phyloP scores from a whole-genome alignment of 2,888 invertebrate species.

The Andrena praecox region DNA sequence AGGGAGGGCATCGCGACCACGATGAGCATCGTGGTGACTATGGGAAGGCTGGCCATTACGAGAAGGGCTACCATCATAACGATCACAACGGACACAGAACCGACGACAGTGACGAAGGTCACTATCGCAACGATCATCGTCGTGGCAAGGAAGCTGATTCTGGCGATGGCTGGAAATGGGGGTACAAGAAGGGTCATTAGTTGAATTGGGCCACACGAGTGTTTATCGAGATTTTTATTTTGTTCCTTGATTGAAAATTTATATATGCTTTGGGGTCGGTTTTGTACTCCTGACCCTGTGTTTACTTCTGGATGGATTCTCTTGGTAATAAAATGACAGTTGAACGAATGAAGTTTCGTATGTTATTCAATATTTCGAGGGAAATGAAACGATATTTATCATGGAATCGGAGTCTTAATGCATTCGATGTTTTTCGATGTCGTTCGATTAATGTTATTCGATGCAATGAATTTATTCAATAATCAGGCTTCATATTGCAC shows the following conservation, averaged over 20 bases:
- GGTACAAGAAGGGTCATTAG: constrained; percentile 86
- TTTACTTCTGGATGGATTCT: not conserved
- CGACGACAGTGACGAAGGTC: constrained; percentile 92
- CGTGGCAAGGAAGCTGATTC: constrained; percentile 93
- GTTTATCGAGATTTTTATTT: constrained; percentile 35
- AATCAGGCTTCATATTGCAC: not conserved
- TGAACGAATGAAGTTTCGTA: not conserved
- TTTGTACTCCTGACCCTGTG: not conserved
- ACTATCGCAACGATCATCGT: constrained; percentile 90
- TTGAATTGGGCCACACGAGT: not conserved
- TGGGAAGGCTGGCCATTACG: constrained; percentile 92
- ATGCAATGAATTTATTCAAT: not conserved
- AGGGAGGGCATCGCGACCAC: constrained; percentile 90
- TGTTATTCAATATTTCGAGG: not conserved
- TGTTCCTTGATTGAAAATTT: not conserved
- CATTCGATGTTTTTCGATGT: not conserved
- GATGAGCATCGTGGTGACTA: constrained; percentile 91
- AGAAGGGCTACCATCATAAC: constrained; percentile 93
- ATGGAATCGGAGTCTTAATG: not conserved
- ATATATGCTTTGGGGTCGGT: not conserved
- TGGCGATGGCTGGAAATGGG: constrained; percentile 92
- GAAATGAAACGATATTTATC: not conserved
- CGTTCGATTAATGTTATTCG: not conserved
- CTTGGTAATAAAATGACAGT: not conserved
- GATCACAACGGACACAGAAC: constrained; percentile 93